phyloP scores from a whole-genome alignment of 1,140 invertebrate genomes.

The Bombus consobrinus region DNA sequence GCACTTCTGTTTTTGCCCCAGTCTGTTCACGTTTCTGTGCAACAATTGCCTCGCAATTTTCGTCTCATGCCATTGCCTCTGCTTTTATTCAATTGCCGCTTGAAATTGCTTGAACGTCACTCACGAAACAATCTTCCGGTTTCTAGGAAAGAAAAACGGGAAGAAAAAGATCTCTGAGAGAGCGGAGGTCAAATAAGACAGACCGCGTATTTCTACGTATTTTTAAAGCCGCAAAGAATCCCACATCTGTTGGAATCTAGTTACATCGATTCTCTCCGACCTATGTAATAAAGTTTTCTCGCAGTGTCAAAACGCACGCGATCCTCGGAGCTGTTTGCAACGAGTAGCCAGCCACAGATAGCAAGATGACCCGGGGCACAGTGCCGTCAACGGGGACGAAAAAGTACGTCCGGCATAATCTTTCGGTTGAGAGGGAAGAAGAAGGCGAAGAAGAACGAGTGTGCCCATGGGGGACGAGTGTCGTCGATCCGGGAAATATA shows the following conservation, averaged over 20 bases:
- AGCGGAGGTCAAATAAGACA: background rate
- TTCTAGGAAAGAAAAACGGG: background rate
- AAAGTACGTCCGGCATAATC: slow-evolving; percentile 16
- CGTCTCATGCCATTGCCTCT: background rate
- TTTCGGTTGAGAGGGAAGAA: background rate
- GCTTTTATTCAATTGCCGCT: slow-evolving; percentile 17
- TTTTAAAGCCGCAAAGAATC: background rate
- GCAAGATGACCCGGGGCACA: too few species aligned
- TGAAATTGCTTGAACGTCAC: background rate
- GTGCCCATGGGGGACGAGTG: background rate
- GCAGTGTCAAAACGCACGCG: background rate
- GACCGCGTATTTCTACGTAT: background rate
- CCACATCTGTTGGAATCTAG: background rate
- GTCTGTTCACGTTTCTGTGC: background rate
- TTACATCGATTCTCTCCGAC: background rate
- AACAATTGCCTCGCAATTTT: slow-evolving; percentile 20
- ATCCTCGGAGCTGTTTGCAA: background rate
- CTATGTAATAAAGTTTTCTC: background rate
- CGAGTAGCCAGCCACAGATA: background rate
- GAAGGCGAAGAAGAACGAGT: slow-evolving; percentile 3
- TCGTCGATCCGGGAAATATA: slow-evolving; percentile 58
- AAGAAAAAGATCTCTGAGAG: background rate
- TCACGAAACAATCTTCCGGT: background rate
- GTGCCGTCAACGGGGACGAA: background rate
- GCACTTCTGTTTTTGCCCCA: background rate